Base-by-base conservation (phyloP, 2,113 vertebrate species). In the Eira barbara region DNA sequence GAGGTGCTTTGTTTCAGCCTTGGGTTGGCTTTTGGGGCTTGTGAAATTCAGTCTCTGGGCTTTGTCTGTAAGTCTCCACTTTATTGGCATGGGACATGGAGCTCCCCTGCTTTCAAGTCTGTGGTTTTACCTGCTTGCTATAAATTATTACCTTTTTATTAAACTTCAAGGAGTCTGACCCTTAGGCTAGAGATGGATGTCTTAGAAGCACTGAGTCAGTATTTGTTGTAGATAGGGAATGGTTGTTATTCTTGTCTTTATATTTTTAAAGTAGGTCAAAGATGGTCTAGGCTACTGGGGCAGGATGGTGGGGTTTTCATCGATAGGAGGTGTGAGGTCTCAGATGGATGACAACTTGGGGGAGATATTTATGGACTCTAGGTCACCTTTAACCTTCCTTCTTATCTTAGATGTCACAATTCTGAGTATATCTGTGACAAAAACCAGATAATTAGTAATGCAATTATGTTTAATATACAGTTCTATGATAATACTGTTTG, bases 101-200 rank as follows among this genome's bases (percentile, higher is more conserved):
- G 57, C 4, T 14, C 57, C 27, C 63, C 25, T 88, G 73, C 80
- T 94, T 94, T 97, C 39, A 71, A 74, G 91, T 67, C n/a, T 78
- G 63, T 93, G 59, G 57, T 86, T 94, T 91, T 88, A 65, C 27
- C 89, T 97, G 80, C 71, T 85, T 88, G 76, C 88, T 97, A 95
- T 96, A 94, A 94, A 97, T 97, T 85, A 97, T 79, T 96, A 95
- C 81, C 47, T 86, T 94, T 96, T 96, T 95, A 95, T 97, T 95
- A 94, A 96, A 92, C 90, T 95, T 96, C 63, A 84, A 94, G 88
- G 67, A 90, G 49, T 61, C 76, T 95, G 76, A 84, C 67, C 34
- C 61, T 82, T 83, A 95, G 88, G 84, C 94, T 96, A 97, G 45
- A 89, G 57, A 74, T 13, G 3, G 21, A 18, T 65, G 36, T 90